A percentile compares a stretch with the other conserved stretches of the same genome.
Conservation (phyloP, 2,888 invertebrate genomes). For the Metopia argyrocephala region DNA sequence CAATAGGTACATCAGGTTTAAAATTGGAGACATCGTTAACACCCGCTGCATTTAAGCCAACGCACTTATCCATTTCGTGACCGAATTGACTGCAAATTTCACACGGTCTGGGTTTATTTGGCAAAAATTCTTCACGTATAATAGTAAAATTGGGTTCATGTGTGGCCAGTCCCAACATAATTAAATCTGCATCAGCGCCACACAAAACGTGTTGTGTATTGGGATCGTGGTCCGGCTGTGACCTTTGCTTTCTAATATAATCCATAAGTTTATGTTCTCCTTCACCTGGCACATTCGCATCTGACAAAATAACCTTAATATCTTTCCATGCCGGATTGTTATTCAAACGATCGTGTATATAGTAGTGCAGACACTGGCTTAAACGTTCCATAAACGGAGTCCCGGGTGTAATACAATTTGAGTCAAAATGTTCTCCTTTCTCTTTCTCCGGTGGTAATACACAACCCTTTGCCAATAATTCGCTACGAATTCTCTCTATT, state of each 20-base stretch:
- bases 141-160: conserved; percentile 99
- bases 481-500: conserved; percentile 88
- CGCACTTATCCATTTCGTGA: conserved; percentile 96
- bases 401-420: conserved; percentile 99
- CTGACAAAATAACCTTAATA: conserved; percentile 97
- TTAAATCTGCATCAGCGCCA: conserved; percentile 98
- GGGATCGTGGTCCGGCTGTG: conserved; percentile 96
- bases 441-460: conserved; percentile 91
- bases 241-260: conserved; percentile 96
- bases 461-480: conserved; percentile 84
- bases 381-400: conserved; percentile 97
- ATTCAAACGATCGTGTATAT: conserved; percentile 82
- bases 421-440: conserved; percentile 96
- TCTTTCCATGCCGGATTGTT: conserved; percentile 96
- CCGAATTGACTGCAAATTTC: conserved; percentile 95
- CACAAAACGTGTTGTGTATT: conserved; percentile 98
- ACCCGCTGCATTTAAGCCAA: conserved; percentile 83
- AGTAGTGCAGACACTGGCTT: conserved; percentile 85
- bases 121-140: conserved; percentile 98
- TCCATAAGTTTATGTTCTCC: conserved; percentile 99
- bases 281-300: conserved; percentile 98
- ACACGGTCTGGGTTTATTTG: conserved; percentile 96
- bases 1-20: conserved; percentile 81
- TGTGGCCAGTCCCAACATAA: conserved; percentile 98
- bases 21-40: conserved; percentile 78